Evolutionary conservation across 2,888 invertebrate species (phyloP).

Genomic region (Julus scandinavius): DNA sequence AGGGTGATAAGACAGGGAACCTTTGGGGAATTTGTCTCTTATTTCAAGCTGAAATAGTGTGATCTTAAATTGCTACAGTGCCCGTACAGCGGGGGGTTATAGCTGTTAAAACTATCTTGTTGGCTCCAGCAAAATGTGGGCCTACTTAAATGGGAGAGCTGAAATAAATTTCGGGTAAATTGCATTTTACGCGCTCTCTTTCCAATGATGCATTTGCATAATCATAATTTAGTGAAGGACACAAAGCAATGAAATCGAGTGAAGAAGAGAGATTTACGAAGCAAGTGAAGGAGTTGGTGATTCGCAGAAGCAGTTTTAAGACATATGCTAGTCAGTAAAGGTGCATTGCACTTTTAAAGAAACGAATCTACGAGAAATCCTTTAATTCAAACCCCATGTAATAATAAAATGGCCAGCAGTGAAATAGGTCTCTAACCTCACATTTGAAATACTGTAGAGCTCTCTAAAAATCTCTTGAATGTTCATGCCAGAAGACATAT

Average conservation of each 20-base stretch:
- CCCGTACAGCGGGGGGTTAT: not conserved
- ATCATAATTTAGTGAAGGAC: slow-evolving; percentile 21
- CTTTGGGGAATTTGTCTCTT: slow-evolving; percentile 27
- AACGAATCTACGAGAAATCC: not conserved
- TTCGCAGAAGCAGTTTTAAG: not conserved
- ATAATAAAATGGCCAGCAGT: not conserved
- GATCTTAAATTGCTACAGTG: slow-evolving; percentile 21
- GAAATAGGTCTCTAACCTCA: not conserved
- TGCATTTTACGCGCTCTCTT: slow-evolving; percentile 12
- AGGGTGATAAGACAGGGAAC: not conserved
- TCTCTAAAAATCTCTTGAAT: no score
- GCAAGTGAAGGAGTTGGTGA: slow-evolving; percentile 9
- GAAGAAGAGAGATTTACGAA: slow-evolving; percentile 2
- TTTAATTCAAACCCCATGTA: not conserved
- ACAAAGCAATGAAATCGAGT: slow-evolving; percentile 28
- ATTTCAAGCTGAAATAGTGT: slow-evolving; percentile 28
- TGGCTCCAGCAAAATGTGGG: slow-evolving; percentile 10
- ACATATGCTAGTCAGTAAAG: not conserved
- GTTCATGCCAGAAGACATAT: no score
- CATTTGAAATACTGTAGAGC: no score
- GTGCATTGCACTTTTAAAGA: not conserved
- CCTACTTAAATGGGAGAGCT: slow-evolving; percentile 27
- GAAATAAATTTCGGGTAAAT: slow-evolving; percentile 20
- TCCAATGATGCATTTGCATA: slow-evolving; percentile 17
- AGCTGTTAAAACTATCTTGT: slow-evolving; percentile 28